Conservation (phyloP, 2,888 invertebrate genomes). For the Endotricha flammealis region DNA sequence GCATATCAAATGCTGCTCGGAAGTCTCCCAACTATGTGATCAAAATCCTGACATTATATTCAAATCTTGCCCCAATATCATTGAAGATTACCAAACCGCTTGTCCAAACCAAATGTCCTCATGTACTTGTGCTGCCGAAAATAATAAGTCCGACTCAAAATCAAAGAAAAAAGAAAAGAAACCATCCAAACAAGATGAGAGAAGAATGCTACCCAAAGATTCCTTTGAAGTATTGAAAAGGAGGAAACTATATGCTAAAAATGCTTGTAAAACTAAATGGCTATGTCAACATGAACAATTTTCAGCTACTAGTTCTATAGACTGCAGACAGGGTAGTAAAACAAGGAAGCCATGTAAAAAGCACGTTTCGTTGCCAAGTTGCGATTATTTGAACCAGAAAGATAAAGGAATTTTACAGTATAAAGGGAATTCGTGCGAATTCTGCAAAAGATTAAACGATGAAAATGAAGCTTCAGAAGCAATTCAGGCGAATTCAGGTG, state of each 20-base stretch:
- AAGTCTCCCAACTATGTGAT: conserved; percentile 30
- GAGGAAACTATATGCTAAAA: conserved; percentile 43
- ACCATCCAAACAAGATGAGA: too few species aligned
- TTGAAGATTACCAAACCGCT: conserved; percentile 42
- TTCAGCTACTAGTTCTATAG: conserved; percentile 27
- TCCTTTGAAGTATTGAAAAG: conserved; percentile 53
- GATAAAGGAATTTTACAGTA: too few species aligned
- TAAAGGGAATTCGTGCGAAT: too few species aligned
- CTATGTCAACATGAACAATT: conserved; percentile 18
- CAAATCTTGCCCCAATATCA: conserved; percentile 53
- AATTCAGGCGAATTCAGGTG: too few species aligned
- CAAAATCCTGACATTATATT: conserved; percentile 35
- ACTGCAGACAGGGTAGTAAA: conserved; percentile 18
- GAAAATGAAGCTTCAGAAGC: too few species aligned
- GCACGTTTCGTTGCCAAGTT: conserved; percentile 39
- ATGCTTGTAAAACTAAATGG: conserved; percentile 44
- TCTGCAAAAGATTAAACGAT: too few species aligned
- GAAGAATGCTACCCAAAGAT: conserved; percentile 49
- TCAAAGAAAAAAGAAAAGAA: too few species aligned
- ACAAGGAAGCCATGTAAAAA: conserved; percentile 29
- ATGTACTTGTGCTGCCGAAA: too few species aligned
- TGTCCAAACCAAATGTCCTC: too few species aligned
- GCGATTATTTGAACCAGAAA: too few species aligned
- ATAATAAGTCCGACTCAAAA: too few species aligned
- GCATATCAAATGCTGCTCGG: conserved; percentile 36